Evolutionary conservation across 2,888 invertebrate genomes (phyloP).

Genomic region (Nebria salina): DNA sequence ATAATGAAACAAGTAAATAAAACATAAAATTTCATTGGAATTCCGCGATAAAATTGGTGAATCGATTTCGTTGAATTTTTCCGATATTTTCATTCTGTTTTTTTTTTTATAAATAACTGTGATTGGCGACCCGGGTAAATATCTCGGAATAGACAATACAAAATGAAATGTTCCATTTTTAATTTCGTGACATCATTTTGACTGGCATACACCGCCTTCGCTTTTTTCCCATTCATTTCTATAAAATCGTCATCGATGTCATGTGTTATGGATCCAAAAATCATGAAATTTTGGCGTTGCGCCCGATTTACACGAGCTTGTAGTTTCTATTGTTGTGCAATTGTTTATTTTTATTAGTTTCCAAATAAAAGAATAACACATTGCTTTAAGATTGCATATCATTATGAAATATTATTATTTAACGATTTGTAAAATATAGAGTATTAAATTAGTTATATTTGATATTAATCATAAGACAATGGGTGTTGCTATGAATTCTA

Average conservation of each 20-base stretch:
- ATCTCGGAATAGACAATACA: conserved; percentile 40
- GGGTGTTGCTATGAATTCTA: too few species aligned
- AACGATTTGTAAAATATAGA: neutral
- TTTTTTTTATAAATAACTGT: neutral
- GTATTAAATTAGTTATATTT: too few species aligned
- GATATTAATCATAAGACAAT: too few species aligned
- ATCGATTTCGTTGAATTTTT: conserved; percentile 4
- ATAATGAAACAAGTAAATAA: neutral
- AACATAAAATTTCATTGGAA: neutral
- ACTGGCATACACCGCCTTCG: conserved; percentile 7
- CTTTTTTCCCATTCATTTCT: conserved; percentile 24
- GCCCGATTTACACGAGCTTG: conserved; percentile 15
- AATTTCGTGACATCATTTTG: conserved; percentile 28
- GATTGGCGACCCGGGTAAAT: conserved; percentile 30
- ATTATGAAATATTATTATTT: neutral
- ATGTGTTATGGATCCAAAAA: neutral
- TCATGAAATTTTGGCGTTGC: conserved; percentile 5
- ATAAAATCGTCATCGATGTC: neutral
- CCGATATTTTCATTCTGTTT: neutral
- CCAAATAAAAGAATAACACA: neutral
- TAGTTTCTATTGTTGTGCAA: conserved; percentile 16
- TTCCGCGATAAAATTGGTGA: conserved; percentile 6
- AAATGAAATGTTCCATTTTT: conserved; percentile 32
- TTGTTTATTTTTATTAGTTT: neutral
- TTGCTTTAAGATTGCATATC: neutral